Base-by-base conservation (phyloP, 1,140 invertebrate genomes). In the Bradynema listronoti region DNA sequence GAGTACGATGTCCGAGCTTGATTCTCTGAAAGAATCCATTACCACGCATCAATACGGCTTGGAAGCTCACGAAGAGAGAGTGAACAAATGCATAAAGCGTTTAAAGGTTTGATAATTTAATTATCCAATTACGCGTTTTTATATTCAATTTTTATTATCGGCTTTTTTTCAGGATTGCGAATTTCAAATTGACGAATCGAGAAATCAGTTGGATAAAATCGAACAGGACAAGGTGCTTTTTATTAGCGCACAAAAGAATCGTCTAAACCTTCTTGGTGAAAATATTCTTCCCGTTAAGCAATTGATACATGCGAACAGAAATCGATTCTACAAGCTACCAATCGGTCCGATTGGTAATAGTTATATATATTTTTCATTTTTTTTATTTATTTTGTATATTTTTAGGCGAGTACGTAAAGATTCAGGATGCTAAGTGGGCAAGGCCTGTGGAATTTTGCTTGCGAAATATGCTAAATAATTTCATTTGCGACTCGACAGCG, bases 341-440 rank as follows among this genome's bases (percentile, higher is more conserved):
- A 68, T 65, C 27, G 63, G 63, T 9, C 62, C 63, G 16, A 42
- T 66, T 45, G 63, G 63, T 61, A 5, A n/a, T 24, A 56, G 4
- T 30, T 55, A n/a, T 46, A 7, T 46, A 19, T 7, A 46, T 19
- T 9, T 7, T 46, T 19, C 45, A 46, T 46, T 46, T 16, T 6
- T 19, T 7, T n/a, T 7, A 46, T 39, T 39, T 39, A 11, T 39
- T 39, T 11, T 39, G 19, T 4, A 33, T 22, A 1, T 41, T 54
- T 57, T 9, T 27, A 54, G 62, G 63, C 5, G 50, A 19, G n/a
- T 41, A 41, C n/a, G 41, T 65, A 7, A 57, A 65, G 19, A 32
- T 65, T 9, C 46, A 47, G 6, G 63, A 68, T 22, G 34, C 45
- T n/a, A 66, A 67, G 45, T 65, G 64, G 64, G 64, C 56, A 27